Conservation (phyloP, 1,140 invertebrate genomes). For the Mycetomoellerius zeteki region DNA sequence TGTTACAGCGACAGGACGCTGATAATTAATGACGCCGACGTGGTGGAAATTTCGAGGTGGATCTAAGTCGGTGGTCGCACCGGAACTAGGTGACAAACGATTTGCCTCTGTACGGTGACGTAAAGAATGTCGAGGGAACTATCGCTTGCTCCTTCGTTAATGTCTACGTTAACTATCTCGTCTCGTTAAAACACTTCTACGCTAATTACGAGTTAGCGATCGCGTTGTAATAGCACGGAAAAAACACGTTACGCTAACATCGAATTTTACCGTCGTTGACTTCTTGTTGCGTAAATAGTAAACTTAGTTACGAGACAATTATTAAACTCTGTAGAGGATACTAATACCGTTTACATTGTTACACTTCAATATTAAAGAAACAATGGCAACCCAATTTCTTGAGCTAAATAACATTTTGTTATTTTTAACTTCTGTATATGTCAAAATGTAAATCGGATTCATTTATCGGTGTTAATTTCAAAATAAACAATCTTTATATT, state of each 20-base stretch:
- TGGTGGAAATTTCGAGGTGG: constrained; percentile 51
- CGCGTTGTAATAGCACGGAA: constrained; percentile 24
- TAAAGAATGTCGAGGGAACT: constrained; percentile 53
- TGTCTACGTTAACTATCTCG: constrained; percentile 42
- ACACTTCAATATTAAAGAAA: too few relatives aligned
- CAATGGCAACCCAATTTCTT: too few relatives aligned
- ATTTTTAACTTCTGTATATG: too few relatives aligned
- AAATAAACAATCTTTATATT: too few relatives aligned
- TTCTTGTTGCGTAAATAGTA: constrained; percentile 4
- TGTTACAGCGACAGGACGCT: constrained; percentile 15
- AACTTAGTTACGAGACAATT: constrained; percentile 20
- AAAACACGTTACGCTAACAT: constrained; percentile 13
- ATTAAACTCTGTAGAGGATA: neutral
- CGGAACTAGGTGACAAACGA: constrained; percentile 61
- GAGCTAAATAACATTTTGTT: too few relatives aligned
- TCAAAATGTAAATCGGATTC: too few relatives aligned
- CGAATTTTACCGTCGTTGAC: constrained; percentile 30
- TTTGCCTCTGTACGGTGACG: constrained; percentile 33
- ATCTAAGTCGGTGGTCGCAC: constrained; percentile 59
- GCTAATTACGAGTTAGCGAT: constrained; percentile 54
- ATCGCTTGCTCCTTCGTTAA: constrained; percentile 58
- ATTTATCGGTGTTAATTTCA: too few relatives aligned
- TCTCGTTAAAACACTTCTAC: constrained; percentile 45
- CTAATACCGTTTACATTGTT: neutral
- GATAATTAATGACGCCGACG: constrained; percentile 62